Percentiles rank a stretch among this genome's conserved stretches.
phyloP scores from a whole-genome alignment of 2,113 vertebrate genomes.

The Alethe diademata region DNA sequence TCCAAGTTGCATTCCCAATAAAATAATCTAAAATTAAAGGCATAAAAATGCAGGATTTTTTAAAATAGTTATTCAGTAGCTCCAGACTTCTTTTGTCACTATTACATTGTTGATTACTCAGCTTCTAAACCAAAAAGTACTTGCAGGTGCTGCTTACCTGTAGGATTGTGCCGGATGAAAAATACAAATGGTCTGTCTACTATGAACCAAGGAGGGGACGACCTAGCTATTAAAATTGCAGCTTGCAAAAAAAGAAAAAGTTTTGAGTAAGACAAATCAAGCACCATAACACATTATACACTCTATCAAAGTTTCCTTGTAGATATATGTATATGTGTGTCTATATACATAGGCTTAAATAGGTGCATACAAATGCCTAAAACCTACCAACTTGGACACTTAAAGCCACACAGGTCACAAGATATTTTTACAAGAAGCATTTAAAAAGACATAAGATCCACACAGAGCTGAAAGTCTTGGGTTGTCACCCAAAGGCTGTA shows the following conservation, averaged over 20 bases:
- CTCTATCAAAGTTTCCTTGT: neutral
- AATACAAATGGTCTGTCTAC: constrained; percentile 93
- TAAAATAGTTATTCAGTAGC: neutral
- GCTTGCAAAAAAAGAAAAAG: constrained; percentile 65
- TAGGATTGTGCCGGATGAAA: constrained; percentile 89
- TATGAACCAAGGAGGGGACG: constrained; percentile 90
- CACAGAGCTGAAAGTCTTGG: neutral
- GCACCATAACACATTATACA: neutral
- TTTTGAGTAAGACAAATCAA: neutral
- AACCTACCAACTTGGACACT: neutral
- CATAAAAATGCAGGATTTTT: neutral
- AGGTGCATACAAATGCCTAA: neutral
- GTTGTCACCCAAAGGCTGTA: neutral
- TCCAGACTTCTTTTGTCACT: neutral
- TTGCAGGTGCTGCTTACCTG: constrained; percentile 78
- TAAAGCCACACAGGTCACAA: neutral
- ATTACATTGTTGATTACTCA: neutral
- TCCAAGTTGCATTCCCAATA: neutral
- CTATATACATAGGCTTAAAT: neutral
- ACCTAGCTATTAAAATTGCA: constrained; percentile 89
- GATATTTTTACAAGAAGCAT: neutral
- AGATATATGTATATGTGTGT: accelerated
- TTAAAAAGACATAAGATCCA: neutral
- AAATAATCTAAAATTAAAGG: neutral
- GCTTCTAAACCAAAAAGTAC: neutral